A percentile compares a stretch with the other conserved stretches of the same genome.
Conservation (phyloP, 1,140 invertebrate genomes). For the Caenorhabditis tropicalis region DNA sequence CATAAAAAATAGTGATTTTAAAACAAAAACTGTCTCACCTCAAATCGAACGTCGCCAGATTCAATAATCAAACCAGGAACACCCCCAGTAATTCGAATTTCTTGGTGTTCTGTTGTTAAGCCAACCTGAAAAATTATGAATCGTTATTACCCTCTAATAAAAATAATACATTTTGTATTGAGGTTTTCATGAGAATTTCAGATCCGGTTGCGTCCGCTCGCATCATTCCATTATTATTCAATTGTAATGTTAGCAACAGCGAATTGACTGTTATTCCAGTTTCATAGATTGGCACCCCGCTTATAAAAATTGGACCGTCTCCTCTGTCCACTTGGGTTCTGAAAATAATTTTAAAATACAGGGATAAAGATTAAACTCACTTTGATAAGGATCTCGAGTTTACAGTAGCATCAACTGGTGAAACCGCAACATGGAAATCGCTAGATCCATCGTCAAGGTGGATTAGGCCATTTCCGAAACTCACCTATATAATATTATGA, state of each 20-base stretch:
- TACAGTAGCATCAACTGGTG: neutral
- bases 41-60: neutral
- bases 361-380: neutral
- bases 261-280: slow-evolving; percentile 7
- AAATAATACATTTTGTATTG: slow-evolving; percentile 2
- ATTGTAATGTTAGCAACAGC: neutral
- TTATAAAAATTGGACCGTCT: neutral
- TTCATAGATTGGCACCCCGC: slow-evolving; percentile 15
- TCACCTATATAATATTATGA: neutral
- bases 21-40: neutral
- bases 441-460: neutral
- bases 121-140: neutral
- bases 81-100: slow-evolving; percentile 9
- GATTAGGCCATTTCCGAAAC: neutral
- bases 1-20: neutral
- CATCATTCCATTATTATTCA: slow-evolving; percentile 13
- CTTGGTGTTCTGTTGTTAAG: neutral
- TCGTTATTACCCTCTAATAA: neutral
- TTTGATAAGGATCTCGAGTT: neutral
- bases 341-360: neutral
- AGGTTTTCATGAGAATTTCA: neutral
- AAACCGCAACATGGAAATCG: neutral
- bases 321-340: neutral
- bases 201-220: neutral
- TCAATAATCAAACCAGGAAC: neutral